Evolutionary conservation across 2,113 vertebrate genomes (phyloP).

Genomic region (Apus apus): DNA sequence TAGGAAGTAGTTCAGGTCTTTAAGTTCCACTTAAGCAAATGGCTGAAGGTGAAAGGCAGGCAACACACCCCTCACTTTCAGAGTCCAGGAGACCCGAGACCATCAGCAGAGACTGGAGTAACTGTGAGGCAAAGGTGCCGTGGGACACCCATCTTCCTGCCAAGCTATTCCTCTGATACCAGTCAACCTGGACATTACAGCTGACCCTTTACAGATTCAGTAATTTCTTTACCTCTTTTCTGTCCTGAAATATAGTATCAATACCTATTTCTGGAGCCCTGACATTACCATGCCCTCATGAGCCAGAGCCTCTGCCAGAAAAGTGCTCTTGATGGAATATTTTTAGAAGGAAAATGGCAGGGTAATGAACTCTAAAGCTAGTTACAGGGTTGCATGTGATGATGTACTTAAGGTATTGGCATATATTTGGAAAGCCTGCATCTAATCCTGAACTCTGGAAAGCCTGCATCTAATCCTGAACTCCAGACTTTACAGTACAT

Average conservation of each 20-base stretch:
- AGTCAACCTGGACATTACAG: neutral
- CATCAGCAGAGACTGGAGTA: neutral
- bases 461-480: neutral
- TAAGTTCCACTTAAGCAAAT: neutral
- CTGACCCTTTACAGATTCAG: neutral
- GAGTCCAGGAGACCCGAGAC: rapidly evolving
- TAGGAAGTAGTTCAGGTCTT: neutral
- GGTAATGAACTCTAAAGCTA: neutral
- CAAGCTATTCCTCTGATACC: neutral
- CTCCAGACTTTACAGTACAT: neutral
- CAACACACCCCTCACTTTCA: neutral
- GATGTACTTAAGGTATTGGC: neutral
- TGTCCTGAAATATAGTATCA: neutral
- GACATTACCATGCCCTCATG: rapidly evolving
- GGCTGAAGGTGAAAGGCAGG: neutral
- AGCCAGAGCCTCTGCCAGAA: neutral
- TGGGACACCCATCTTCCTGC: rapidly evolving
- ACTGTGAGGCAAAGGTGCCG: neutral
- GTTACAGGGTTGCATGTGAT: neutral
- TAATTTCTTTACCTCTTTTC: neutral
- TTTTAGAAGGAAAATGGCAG: neutral
- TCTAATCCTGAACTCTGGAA: neutral
- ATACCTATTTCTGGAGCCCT: neutral
- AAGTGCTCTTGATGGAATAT: neutral
- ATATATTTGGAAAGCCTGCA: neutral